Conservation (phyloP, 2,888 invertebrate species). For the Papilio demoleus region DNA sequence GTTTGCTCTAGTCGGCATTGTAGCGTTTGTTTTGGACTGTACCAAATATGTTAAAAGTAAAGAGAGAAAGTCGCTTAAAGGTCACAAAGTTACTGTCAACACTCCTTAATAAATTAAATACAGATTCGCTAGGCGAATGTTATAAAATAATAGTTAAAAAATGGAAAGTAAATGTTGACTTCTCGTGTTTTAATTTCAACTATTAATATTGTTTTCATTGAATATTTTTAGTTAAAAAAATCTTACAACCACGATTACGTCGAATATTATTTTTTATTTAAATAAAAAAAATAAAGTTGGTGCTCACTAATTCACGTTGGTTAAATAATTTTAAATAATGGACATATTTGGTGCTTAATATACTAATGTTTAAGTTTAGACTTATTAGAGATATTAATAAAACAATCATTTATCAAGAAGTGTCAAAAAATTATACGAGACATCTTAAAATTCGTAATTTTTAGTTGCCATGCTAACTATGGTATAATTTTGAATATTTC, state of each 20-base stretch:
- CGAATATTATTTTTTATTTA: not conserved
- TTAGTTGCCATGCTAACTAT: not conserved
- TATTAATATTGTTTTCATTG: not conserved
- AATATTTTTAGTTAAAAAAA: not conserved
- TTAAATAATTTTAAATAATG: conserved; percentile 19
- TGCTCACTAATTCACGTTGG: conserved; percentile 31
- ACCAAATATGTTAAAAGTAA: conserved; percentile 81
- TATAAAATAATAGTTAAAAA: not conserved
- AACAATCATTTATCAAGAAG: no score
- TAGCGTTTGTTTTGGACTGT: conserved; percentile 85
- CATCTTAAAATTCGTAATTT: no score
- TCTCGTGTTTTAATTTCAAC: not conserved
- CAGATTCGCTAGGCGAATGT: not conserved
- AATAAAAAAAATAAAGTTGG: conserved; percentile 10
- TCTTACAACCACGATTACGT: not conserved
- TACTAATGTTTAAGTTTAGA: conserved; percentile 12
- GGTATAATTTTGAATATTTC: not conserved
- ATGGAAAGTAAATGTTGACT: no score
- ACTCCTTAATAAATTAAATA: conserved; percentile 74
- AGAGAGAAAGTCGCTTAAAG: conserved; percentile 75
- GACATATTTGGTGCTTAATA: conserved; percentile 40
- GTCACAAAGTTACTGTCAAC: conserved; percentile 84
- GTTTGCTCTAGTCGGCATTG: conserved; percentile 84
- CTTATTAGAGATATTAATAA: conserved; percentile 27
- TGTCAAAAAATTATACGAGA: no score